Conservation (phyloP, 1,140 invertebrate genomes). For the Lanistes nyassanus region DNA sequence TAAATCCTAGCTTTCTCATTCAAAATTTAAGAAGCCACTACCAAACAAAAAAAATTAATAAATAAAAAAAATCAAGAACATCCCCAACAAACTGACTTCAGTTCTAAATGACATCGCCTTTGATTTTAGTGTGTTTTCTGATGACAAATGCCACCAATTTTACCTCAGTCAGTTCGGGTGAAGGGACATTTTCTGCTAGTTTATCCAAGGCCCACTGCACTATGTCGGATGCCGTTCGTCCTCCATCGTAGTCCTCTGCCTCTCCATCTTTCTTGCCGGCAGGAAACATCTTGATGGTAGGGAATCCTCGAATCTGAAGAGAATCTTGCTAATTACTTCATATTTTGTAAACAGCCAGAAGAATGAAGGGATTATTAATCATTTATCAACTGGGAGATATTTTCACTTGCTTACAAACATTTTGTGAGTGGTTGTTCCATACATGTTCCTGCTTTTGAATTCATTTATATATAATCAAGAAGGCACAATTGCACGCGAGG, state of each 20-base stretch:
- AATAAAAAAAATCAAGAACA: background rate
- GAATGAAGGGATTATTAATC: background rate
- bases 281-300: constrained; percentile 96
- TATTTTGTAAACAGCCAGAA: background rate
- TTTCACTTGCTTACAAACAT: no score
- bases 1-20: background rate
- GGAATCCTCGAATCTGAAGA: constrained; percentile 85
- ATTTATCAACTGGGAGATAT: no score
- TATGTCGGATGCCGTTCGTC: constrained; percentile 90
- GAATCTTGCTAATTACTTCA: background rate
- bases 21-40: background rate
- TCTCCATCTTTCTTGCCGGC: constrained; percentile 83
- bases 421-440: no score
- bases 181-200: constrained; percentile 83
- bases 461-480: no score
- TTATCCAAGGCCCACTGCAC: constrained; percentile 90
- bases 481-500: no score
- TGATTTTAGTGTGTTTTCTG: constrained; percentile 15
- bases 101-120: no score
- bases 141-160: constrained; percentile 9
- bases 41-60: background rate
- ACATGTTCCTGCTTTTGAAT: no score
- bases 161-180: constrained; percentile 89
- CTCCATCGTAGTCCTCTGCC: constrained; percentile 82
- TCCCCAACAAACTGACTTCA: no score